A percentile compares a stretch with the other conserved stretches of the same genome.
phyloP scores from a whole-genome alignment of 2,113 vertebrate genomes.

The Lagopus leucura region DNA sequence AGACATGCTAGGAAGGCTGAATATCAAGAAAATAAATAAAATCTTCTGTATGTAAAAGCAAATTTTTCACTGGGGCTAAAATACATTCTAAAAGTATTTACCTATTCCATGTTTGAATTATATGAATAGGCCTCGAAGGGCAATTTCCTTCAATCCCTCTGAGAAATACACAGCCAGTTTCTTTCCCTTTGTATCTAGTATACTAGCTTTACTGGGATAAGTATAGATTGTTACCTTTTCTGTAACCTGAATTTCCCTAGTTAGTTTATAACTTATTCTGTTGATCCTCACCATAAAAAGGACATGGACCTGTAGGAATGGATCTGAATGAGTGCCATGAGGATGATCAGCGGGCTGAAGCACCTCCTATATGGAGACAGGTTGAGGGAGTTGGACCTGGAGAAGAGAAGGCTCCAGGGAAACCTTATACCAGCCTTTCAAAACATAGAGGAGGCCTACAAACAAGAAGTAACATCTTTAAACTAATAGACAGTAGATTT shows the following conservation, averaged over 20 bases:
- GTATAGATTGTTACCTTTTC: neutral
- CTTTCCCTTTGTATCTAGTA: neutral
- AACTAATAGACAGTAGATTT: neutral
- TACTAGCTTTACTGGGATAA: neutral
- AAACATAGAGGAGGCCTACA: neutral
- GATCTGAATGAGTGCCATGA: neutral
- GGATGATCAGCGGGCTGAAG: neutral
- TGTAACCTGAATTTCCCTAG: neutral
- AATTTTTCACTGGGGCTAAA: neutral
- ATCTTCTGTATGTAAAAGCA: neutral
- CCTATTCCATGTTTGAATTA: neutral
- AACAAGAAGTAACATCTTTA: neutral
- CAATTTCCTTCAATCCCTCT: neutral
- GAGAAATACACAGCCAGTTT: rapidly evolving
- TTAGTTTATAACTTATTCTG: neutral
- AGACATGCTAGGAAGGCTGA: neutral
- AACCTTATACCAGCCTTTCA: neutral
- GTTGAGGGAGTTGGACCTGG: neutral
- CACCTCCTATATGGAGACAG: neutral
- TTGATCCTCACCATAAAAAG: neutral
- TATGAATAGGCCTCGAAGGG: neutral
- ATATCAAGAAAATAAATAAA: neutral
- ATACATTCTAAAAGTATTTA: neutral
- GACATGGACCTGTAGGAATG: neutral
- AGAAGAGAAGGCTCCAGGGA: neutral